Evolutionary conservation across 2,888 invertebrate genomes (phyloP), one percentile per base, ranked within the genome.

Genomic region (Dynastes tityus): DNA sequence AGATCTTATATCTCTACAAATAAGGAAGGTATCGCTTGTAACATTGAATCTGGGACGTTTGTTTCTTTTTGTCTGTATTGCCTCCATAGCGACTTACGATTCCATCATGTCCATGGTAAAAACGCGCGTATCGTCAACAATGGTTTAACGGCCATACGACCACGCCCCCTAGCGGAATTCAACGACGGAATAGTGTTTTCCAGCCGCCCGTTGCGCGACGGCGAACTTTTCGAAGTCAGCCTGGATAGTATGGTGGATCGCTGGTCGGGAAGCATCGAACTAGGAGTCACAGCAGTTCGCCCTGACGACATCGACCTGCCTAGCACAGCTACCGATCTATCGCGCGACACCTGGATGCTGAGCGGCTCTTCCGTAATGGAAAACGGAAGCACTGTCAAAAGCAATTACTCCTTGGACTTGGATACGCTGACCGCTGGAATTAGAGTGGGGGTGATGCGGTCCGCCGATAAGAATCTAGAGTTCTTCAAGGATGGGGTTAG

Each of bases 151-250:
- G 97, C 98, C 0, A 92, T 95, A 63, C 92, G 98, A 53, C 96
- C 96, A 13, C 94, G 96, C 81, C 96, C 97, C 4, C 92, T 95
- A 81, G 96, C 96, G 0, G 98, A 98, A 90, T 98, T 98, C 88
- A 98, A 97, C 87, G 97, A 97, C 87, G 97, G 97, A 0, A 97
- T 98, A 81, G 94, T 98, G 1, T 95, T 98, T 87, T 97, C 96
- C 79, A 97, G 95, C 87, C 75, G 98, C 75, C 95, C 97, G 0
- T 89, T 98, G 68, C 91, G 95, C 27, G 96, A 97, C 85, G 95
- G 96, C 67, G 98, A 98, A 88, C 92, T 98, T 88, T 98, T 98
- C 87, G 97, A 98, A 88, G 93, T 98, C 32, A 91, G 94, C 68
- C 93, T 98, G 68, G 97, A 98, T 87, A 95, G 94, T 85, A 95